Evolutionary conservation across 2,888 invertebrate genomes (phyloP), one percentile per base, ranked within the genome.

Genomic region (Troides oblongomaculatus): DNA sequence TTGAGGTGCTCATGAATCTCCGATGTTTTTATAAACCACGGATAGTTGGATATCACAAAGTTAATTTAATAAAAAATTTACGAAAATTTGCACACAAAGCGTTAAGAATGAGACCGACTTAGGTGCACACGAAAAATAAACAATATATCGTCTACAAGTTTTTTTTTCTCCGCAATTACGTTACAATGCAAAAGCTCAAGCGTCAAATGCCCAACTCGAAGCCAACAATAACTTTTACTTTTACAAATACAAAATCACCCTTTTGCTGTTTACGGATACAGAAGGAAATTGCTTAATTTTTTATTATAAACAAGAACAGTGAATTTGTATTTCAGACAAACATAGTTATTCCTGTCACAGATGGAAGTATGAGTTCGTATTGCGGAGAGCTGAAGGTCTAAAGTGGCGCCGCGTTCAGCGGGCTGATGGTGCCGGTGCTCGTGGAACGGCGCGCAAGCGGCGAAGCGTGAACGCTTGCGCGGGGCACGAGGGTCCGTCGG

Each of bases 381-480:
- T 0, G 1, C 18, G 10, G 46, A 23, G 12, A 2, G 0, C 0
- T 50, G 78, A 84, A 72, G 73, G 74, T 70, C 58, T 43, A 79
- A 65, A 80, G 70, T 82, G 7, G 59, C 17, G 17, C 57, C 64
- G 25, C n/a, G 6, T 53, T 39, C 46, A 25, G 8, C 71, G 75
- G 68, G 21, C 10, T 7, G 62, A 57, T 53, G 60, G 25, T 7
- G 39, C 61, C 60, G 65, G 69, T 69, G 23, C 64, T 79, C 73
- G 78, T 74, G 66, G 64, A 70, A 71, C 74, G 72, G 71, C 75
- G 79, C 78, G 80, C 77, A 82, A 80, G 85, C 89, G 86, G 86
- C 77, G 90, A 88, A 85, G 91, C 92, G 81, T 87, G 86, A 87
- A 89, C 87, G 89, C 90, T 89, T 90, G 90, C 83, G 80, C 83